A percentile compares a stretch with the other conserved stretches of the same genome.
Evolutionary conservation across 92 coral and sea anemone genomes (phyloP).

Genomic region (Zoanthus gigantus): DNA sequence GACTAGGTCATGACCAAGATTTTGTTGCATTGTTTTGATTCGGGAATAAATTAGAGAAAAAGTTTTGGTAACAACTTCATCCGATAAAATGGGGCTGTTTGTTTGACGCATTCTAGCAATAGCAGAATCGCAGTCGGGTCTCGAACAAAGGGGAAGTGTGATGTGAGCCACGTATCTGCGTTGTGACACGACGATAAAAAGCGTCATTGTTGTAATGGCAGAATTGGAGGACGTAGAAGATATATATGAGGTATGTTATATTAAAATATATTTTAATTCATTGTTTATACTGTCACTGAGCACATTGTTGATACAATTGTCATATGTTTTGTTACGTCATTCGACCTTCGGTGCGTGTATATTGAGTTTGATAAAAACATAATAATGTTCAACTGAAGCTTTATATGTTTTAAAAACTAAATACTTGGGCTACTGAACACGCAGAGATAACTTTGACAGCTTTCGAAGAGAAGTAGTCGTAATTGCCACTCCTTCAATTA

Average conservation of each 20-base stretch:
- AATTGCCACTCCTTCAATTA: too few species aligned
- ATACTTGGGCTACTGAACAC: too few species aligned
- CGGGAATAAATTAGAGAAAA: not conserved
- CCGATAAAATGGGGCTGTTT: not conserved
- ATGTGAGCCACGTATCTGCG: not conserved
- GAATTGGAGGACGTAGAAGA: constrained; percentile 1
- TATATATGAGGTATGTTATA: constrained; percentile 2
- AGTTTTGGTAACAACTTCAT: not conserved
- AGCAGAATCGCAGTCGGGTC: not conserved
- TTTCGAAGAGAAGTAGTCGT: too few species aligned
- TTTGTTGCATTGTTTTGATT: not conserved
- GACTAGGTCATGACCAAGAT: not conserved
- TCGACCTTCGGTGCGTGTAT: too few species aligned
- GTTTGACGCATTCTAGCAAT: not conserved
- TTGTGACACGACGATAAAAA: not conserved
- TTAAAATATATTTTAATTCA: not conserved
- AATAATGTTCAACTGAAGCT: too few species aligned
- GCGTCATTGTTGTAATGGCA: not conserved
- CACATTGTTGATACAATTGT: too few species aligned
- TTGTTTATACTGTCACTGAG: not conserved
- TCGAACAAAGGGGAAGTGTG: not conserved
- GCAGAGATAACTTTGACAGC: too few species aligned
- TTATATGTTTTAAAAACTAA: too few species aligned
- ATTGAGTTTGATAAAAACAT: too few species aligned
- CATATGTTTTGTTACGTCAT: too few species aligned